These are phyloP conservation scores for Melanocharis versteri DNA, from an alignment of 2,113 vertebrate species.

Conservation along the genomic window DNA sequence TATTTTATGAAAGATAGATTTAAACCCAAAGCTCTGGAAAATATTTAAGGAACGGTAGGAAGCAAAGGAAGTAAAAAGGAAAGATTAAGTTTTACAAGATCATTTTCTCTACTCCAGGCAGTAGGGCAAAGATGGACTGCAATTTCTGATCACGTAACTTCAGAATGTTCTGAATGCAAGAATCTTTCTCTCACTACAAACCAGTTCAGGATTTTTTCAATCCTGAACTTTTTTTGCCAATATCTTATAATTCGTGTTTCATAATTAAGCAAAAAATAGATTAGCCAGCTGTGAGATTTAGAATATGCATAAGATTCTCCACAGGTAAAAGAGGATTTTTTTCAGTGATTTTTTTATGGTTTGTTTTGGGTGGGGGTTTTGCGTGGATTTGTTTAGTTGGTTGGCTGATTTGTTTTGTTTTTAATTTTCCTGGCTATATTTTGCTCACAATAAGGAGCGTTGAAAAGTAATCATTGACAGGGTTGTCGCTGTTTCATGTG, in stretches of 20 bases:
- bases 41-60: not conserved
- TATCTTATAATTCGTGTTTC: not conserved
- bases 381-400: not conserved
- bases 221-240: not conserved
- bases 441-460: not conserved
- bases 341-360: not conserved
- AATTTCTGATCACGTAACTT: not conserved
- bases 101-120: not conserved
- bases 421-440: not conserved
- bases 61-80: not conserved
- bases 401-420: not conserved
- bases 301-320: not conserved
- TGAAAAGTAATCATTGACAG: not conserved
- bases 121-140: rapidly evolving
- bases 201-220: not conserved
- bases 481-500: not conserved
- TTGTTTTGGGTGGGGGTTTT: rapidly evolving
- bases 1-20: not conserved
- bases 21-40: not conserved
- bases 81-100: not conserved
- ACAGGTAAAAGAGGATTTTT: not conserved
- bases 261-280: not conserved
- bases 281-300: not conserved
- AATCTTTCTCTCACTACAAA: not conserved
- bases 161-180: not conserved